Base-by-base conservation (phyloP, 64 coral and sea anemone species). In the Montipora sp. region DNA sequence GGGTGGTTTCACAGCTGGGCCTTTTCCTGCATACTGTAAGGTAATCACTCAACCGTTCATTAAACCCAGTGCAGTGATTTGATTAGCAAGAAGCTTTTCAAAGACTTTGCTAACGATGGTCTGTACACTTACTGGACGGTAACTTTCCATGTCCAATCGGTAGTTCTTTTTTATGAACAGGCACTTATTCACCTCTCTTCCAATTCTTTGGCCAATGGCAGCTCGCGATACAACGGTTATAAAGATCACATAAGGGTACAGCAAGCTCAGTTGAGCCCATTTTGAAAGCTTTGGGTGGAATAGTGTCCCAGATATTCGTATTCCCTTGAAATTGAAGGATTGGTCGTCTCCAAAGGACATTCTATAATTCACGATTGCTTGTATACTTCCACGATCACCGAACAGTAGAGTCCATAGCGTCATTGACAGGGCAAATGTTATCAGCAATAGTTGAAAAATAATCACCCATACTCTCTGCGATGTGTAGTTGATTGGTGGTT, bases 41-140 rank as follows among this genome's bases (percentile, higher is more conserved):
- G 15, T 57, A 57, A 27, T 27, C 78, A n/a, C 90, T 92, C 16
- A 84, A 51, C 16, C 12, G 6, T 12, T 90, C 89, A 70, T 48
- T 90, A 48, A 91, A 83, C 0, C 9, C 45, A n/a, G 19, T 36
- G 27, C 71, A 58, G 59, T n/a, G 16, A 82, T 44, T 67, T 91
- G 89, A 44, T 72, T 67, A 57, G 89, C 10, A 16, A 91, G 48
- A 6, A 91, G 48, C 71, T 91, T 82, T 24, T 91, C 63, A 80
- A 91, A 91, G 49, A 91, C 72, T 83, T 91, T 91, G 47, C 83
- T 91, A 14, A 81, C 4, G 61, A 75, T n/a, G 15, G 48, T 83
- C 63, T 91, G 47, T 2, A 91, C 12, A 72, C 24, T 91, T 6
- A 83, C 89, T 24, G 89, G 78, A 10, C 89, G 60, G n/a, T 83